Evolutionary conservation across 2,113 vertebrate species (phyloP).

Genomic region (Acinonyx jubatus): DNA sequence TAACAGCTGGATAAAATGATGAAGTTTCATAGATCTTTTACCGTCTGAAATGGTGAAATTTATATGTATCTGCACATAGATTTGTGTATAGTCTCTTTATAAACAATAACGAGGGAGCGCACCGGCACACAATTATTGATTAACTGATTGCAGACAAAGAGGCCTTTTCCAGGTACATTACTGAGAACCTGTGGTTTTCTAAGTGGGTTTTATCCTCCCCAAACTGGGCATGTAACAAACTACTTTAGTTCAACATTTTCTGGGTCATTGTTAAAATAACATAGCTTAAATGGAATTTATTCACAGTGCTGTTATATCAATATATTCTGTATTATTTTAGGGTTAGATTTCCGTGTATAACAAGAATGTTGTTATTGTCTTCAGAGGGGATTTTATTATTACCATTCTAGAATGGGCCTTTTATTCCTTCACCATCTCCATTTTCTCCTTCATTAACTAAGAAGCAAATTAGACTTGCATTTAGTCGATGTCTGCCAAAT

Average conservation of each 20-base stretch:
- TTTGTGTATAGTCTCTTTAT: background rate
- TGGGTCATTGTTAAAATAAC: conserved; percentile 65
- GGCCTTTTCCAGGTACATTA: background rate
- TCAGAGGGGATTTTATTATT: conserved; percentile 50
- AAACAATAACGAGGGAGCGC: background rate
- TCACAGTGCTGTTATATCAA: conserved; percentile 59
- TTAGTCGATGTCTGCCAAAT: conserved; percentile 78
- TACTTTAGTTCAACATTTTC: conserved; percentile 56
- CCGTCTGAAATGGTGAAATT: background rate
- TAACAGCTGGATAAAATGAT: background rate
- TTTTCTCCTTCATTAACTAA: conserved; percentile 84
- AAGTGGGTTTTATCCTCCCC: conserved; percentile 19
- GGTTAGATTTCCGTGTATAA: conserved; percentile 58
- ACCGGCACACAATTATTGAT: background rate
- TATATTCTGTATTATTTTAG: conserved; percentile 77
- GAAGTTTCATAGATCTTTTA: background rate
- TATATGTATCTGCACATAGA: background rate
- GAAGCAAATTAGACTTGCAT: conserved; percentile 80
- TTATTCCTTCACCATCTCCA: conserved; percentile 70
- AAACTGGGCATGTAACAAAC: conserved; percentile 38
- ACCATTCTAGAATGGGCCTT: conserved; percentile 2
- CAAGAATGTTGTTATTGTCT: conserved; percentile 72
- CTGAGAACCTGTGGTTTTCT: background rate
- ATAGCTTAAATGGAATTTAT: conserved; percentile 74
- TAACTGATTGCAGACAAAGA: background rate